These are phyloP conservation scores for Colistium nudipinnis DNA, from an alignment of 2,113 vertebrate genomes.

Conservation along the genomic window DNA sequence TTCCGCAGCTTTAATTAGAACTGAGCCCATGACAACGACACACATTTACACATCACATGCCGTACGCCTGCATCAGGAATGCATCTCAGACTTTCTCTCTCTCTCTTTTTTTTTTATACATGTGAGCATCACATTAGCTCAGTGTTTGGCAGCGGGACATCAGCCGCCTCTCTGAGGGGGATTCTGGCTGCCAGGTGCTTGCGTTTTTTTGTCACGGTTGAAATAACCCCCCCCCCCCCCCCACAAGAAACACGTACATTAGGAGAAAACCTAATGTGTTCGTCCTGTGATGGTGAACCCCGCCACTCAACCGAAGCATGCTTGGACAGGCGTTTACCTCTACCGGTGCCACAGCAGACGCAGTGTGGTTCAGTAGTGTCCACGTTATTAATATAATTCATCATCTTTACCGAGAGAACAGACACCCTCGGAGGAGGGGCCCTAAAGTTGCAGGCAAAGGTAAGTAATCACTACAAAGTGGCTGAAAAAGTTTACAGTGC, in stretches of 20 bases:
- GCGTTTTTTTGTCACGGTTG: neutral
- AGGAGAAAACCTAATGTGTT: neutral
- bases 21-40: neutral
- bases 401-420: constrained; percentile 26
- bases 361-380: constrained; percentile 1
- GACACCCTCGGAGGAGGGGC: neutral
- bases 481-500: neutral
- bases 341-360: neutral
- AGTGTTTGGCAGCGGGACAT: neutral
- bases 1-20: constrained; percentile 40
- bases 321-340: neutral
- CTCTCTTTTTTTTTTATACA: neutral
- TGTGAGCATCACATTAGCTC: neutral
- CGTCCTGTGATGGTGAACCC: neutral
- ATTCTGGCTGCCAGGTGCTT: too few species aligned
- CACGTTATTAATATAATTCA: constrained; percentile 21
- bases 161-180: too few species aligned
- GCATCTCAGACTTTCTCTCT: constrained; percentile 3
- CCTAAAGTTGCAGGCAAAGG: constrained; percentile 10
- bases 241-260: neutral
- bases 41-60: constrained; percentile 4
- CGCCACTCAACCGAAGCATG: neutral
- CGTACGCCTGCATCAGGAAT: constrained; percentile 25
- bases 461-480: constrained; percentile 42
- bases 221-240: too few species aligned